These are phyloP conservation scores for Hesperia comma DNA, from an alignment of 2,888 invertebrate genomes.

Conservation along the genomic window DNA sequence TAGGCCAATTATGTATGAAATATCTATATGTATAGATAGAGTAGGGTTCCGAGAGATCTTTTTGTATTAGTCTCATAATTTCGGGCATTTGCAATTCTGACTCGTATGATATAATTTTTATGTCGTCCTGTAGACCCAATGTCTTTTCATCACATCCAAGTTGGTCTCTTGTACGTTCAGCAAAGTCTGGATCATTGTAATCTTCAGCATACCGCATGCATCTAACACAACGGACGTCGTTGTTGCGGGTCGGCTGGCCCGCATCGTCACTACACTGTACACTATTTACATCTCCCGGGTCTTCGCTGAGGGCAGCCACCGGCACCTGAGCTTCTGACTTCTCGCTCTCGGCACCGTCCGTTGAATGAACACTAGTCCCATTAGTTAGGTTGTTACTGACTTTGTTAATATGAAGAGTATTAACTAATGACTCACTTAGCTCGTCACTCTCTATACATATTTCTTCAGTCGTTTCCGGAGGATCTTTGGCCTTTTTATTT, in stretches of 20 bases:
- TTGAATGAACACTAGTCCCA: conserved; percentile 74
- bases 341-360: conserved; percentile 55
- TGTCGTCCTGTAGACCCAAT: conserved; percentile 55
- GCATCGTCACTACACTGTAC: conserved; percentile 65
- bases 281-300: conserved; percentile 69
- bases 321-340: conserved; percentile 54
- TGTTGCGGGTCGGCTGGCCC: conserved; percentile 1
- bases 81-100: conserved; percentile 99
- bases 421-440: conserved; percentile 70
- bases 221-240: conserved; percentile 21
- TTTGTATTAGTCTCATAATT: conserved; percentile 99
- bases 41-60: conserved; percentile 99
- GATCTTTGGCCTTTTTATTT: conserved; percentile 80
- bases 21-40: conserved; percentile 99
- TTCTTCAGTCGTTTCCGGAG: conserved; percentile 66
- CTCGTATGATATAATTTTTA: conserved; percentile 87
- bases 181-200: conserved; percentile 47
- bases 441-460: conserved; percentile 68
- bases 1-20: conserved; percentile 99
- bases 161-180: conserved; percentile 51
- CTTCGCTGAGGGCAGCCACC: conserved; percentile 52
- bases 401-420: conserved; percentile 75
- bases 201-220: conserved; percentile 28
- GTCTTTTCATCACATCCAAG: not conserved
- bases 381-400: conserved; percentile 76